Evolutionary conservation across 2,113 vertebrate species (phyloP).

Genomic region (Herpailurus yagouaroundi): DNA sequence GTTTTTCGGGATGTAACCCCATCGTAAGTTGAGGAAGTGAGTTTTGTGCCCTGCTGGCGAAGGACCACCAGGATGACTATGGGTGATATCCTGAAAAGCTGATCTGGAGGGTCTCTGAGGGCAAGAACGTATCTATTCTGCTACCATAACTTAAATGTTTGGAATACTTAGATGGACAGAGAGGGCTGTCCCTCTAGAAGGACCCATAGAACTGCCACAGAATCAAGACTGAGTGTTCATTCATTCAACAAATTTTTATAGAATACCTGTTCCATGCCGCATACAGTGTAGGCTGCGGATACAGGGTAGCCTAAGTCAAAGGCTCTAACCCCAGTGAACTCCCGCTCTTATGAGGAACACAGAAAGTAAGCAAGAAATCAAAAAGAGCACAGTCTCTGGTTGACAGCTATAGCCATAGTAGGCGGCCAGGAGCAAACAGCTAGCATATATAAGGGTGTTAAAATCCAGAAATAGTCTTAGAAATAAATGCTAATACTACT

Average conservation of each 20-base stretch:
- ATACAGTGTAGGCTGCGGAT: rapidly evolving
- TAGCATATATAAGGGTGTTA: not conserved
- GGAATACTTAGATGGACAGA: not conserved
- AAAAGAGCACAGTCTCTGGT: too few species aligned
- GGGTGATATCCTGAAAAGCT: not conserved
- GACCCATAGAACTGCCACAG: not conserved
- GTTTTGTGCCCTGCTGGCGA: too few species aligned
- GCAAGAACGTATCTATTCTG: not conserved
- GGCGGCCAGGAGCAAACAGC: not conserved
- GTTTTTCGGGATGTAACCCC: not conserved
- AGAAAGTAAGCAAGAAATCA: not conserved
- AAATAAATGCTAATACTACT: not conserved
- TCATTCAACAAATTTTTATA: not conserved
- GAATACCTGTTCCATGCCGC: not conserved
- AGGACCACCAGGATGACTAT: not conserved
- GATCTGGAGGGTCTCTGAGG: too few species aligned
- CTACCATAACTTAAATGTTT: not conserved
- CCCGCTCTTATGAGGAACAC: not conserved
- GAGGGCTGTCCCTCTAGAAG: not conserved
- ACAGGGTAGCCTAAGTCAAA: not conserved
- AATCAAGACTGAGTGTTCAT: not conserved
- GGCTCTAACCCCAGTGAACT: not conserved
- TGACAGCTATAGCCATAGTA: not conserved
- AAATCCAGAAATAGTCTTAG: not conserved
- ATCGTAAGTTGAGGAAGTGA: not conserved